Base-by-base conservation (phyloP, 2,797 vertebrate species). In the Poecilia gillii region DNA sequence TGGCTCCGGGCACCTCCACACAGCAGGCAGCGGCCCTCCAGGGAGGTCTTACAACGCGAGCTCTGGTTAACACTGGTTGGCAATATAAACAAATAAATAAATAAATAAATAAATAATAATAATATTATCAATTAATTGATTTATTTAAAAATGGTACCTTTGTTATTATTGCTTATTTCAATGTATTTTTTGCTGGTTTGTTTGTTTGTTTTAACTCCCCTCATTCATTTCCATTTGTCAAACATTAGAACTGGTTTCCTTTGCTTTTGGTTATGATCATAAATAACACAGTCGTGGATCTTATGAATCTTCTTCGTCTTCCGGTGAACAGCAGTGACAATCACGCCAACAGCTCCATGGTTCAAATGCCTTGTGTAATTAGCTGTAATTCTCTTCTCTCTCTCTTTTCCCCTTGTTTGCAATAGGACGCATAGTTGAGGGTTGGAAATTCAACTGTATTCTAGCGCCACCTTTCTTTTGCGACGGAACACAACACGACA, bases 391-490 rank as follows among this genome's bases (percentile, higher is more conserved):
- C 49, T 49, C 1, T 49, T 49, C 0, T 49, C 5, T 49, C 4
- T 20, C 2, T 6, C 18, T 47, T 47, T 6, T 49, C 33, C 33
- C 33, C 33, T 33, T 33, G 33, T 77, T 76, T 55, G 75, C 33
- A 79, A 70, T 23, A n/a, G 23, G 23, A 4, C 64, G 33, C 1
- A 39, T 43, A 25, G 62, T 9, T 66, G 62, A 66, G 66, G 66
- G 68, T 28, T 11, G 78, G 31, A 59, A 9, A 31, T 90, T 90
- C 87, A 74, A 13, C 89, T 79, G 90, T 88, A 33, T 84, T 93
- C 66, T 85, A 88, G 92, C 93, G 93, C 94, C 94, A 93, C 89
- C 92, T 82, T 85, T 79, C 87, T 88, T 73, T 77, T 2, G 66
- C 7, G 72, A 20, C 53, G 47, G 20, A 8, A 76, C 3, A 7